These are phyloP conservation scores for Lasioglossum morio DNA, from an alignment of 2,888 invertebrate species.

Conservation along the genomic window DNA sequence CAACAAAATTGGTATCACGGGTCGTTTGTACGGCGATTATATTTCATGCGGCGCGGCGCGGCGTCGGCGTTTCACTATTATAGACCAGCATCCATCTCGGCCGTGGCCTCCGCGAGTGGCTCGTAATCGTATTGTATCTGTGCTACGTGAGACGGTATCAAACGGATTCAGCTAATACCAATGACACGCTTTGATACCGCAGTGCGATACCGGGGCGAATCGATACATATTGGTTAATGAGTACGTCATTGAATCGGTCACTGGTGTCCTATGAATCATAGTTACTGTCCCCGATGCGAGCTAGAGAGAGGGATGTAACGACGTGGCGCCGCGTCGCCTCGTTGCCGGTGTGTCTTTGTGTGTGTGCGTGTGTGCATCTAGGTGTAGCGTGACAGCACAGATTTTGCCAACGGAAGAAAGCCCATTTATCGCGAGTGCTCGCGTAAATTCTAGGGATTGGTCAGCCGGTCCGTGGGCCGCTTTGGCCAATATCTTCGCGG, in stretches of 20 bases:
- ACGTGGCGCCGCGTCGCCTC: background rate
- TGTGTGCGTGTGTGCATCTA: background rate
- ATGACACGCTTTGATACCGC: conserved; percentile 6
- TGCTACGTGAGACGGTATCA: background rate
- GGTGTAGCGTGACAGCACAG: background rate
- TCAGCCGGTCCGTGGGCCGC: background rate
- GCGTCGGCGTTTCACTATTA: background rate
- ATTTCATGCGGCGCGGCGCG: background rate
- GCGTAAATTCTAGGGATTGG: conserved; percentile 22
- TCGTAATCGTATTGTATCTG: background rate
- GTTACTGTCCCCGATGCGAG: background rate
- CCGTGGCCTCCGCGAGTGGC: background rate
- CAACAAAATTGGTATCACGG: background rate
- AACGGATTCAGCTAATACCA: conserved; percentile 4
- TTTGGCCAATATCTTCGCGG: conserved; percentile 33
- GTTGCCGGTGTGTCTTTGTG: too few relatives aligned
- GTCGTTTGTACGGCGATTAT: background rate
- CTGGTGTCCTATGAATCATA: background rate
- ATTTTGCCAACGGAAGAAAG: background rate
- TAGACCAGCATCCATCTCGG: background rate
- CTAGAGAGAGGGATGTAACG: background rate
- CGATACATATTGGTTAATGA: conserved; percentile 2
- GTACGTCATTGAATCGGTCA: conserved; percentile 3
- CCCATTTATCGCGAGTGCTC: background rate
- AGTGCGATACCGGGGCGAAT: background rate